Base-by-base conservation (phyloP, 2,888 invertebrate species). In the Polymixis lichenea region DNA sequence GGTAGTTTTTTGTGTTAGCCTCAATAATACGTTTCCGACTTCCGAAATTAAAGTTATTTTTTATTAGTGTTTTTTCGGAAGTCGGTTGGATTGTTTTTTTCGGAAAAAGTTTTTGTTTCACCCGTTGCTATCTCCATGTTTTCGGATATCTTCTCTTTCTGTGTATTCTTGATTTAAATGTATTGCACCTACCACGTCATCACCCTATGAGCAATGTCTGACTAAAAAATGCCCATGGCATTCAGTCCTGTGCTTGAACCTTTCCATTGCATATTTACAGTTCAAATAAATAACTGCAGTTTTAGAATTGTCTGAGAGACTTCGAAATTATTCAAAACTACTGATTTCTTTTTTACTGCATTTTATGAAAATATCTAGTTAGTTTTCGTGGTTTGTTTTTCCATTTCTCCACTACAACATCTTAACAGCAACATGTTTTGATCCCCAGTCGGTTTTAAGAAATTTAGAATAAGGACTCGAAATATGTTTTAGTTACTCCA, bases 81-180 rank as follows among this genome's bases (percentile, higher is more conserved):
- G 6, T 5, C 6, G 38, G 3, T 6, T 38, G 2, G 38, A 0
- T 6, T 38, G 2, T 38, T 38, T 38, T 38, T 38, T 38, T 38
- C 38, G 38, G 38, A 3, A 38, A 38, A 5, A 3, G 38, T 38
- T 38, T 38, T 5, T 38, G 5, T 38, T 38, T n/a, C 43, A n/a
- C 2, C n/a, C 17, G 43, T 46, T 65, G 8, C 25, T 62, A 32
- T 55, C 49, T 49, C 3, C 15, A 56, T 2, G 13, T 38, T 73
- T 64, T 65, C 25, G 28, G 32, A 25, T 25, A 61, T n/a, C 17
- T 75, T 53, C 15, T n/a, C n/a, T n/a, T n/a, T n/a, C n/a, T n/a
- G n/a, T n/a, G 17, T 8, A 11, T 43, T 71, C 28, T 22, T 61
- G 22, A 11, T 38, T 19, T 58, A 58, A 19, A n/a, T 56, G 38